Conservation (phyloP, 2,888 invertebrate species). For the Kryphioiulus occultus region DNA sequence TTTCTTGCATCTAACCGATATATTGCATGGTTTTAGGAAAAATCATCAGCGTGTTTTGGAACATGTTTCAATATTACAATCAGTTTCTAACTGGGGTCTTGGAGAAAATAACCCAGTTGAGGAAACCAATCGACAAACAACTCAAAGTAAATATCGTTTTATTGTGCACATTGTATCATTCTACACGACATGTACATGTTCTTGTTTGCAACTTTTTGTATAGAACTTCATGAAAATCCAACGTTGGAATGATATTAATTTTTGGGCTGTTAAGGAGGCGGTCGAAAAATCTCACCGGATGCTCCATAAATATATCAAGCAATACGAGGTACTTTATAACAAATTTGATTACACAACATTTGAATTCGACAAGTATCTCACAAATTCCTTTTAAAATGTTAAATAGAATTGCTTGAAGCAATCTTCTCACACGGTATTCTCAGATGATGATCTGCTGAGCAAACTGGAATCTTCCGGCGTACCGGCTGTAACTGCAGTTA, state of each 20-base stretch:
- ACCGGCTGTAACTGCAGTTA: background rate
- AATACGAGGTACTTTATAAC: slow-evolving; percentile 71
- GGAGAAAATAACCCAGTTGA: slow-evolving; percentile 72
- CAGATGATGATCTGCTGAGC: slow-evolving; percentile 39
- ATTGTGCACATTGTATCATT: background rate
- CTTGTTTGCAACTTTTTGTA: background rate
- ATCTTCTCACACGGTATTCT: slow-evolving; percentile 26
- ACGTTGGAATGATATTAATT: slow-evolving; percentile 92
- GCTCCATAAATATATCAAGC: slow-evolving; percentile 84
- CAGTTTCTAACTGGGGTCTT: slow-evolving; percentile 77
- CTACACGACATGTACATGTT: background rate
- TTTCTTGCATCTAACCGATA: slow-evolving; percentile 47
- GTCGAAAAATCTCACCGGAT: slow-evolving; percentile 87
- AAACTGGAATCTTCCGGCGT: background rate
- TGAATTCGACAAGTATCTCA: background rate
- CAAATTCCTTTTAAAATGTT: background rate
- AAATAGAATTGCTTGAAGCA: slow-evolving; percentile 37
- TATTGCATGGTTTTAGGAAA: slow-evolving; percentile 56
- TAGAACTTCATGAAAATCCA: slow-evolving; percentile 91
- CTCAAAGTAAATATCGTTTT: slow-evolving; percentile 67
- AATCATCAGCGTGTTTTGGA: slow-evolving; percentile 70
- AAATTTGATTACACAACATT: background rate
- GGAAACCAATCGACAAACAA: slow-evolving; percentile 87
- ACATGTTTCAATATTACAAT: slow-evolving; percentile 81
- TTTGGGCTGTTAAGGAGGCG: slow-evolving; percentile 90